Conservation (phyloP, 2,797 vertebrate species). For the Meriones psammophilus region DNA sequence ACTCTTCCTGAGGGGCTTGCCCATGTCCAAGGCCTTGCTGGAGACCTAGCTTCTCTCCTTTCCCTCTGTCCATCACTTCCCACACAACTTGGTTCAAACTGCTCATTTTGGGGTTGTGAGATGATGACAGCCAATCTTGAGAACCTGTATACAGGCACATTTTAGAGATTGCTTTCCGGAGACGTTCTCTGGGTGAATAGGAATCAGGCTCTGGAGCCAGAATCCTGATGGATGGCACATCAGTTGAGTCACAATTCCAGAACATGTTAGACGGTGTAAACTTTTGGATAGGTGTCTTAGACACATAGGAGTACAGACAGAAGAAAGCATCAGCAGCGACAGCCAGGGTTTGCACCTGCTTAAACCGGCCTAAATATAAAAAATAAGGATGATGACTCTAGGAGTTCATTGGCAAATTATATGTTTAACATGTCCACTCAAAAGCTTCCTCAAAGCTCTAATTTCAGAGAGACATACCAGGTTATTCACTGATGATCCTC, state of each 20-base stretch:
- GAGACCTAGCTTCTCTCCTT: slow-evolving; percentile 76
- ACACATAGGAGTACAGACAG: slow-evolving; percentile 95
- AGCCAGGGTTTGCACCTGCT: slow-evolving; percentile 94
- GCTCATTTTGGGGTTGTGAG: slow-evolving; percentile 66
- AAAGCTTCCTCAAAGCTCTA: neutral
- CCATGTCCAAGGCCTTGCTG: slow-evolving; percentile 28
- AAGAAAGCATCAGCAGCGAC: slow-evolving; percentile 94
- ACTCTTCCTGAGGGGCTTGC: neutral
- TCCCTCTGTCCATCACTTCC: slow-evolving; percentile 84
- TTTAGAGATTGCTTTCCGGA: slow-evolving; percentile 93
- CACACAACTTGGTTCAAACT: slow-evolving; percentile 88
- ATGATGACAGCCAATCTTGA: slow-evolving; percentile 76
- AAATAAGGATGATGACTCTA: neutral
- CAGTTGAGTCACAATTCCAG: slow-evolving; percentile 86
- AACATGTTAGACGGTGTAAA: slow-evolving; percentile 89
- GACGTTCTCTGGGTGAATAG: slow-evolving; percentile 90
- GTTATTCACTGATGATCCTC: neutral
- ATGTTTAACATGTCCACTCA: neutral
- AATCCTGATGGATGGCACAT: slow-evolving; percentile 86
- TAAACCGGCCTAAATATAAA: slow-evolving; percentile 93
- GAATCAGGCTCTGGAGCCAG: slow-evolving; percentile 56
- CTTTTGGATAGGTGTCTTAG: slow-evolving; percentile 93
- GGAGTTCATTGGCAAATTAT: neutral
- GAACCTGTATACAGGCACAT: slow-evolving; percentile 94
- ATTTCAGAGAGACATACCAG: neutral